A percentile compares a stretch with the other conserved stretches of the same genome.
Conservation (phyloP, 2,888 invertebrate genomes). For the Eupithecia pulchellata region DNA sequence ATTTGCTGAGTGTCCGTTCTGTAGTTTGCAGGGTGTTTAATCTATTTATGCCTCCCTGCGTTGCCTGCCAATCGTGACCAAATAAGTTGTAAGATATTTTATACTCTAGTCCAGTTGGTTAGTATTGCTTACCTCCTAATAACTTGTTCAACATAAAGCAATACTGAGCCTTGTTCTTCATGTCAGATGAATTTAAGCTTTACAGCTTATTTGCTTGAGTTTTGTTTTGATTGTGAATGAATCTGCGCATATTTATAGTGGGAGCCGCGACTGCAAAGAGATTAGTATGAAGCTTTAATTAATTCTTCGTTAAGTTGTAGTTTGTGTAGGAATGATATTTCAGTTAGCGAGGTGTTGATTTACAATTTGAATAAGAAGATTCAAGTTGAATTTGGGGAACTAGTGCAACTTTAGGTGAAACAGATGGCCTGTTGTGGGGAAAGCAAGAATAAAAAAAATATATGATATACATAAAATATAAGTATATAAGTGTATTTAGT, state of each 20-base stretch:
- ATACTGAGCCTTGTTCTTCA: not conserved
- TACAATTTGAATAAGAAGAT: constrained; percentile 15
- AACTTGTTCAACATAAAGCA: constrained; percentile 12
- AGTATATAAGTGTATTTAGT: no score
- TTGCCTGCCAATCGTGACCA: constrained; percentile 48
- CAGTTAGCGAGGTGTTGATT: constrained; percentile 24
- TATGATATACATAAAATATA: no score
- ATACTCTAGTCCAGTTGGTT: constrained; percentile 19
- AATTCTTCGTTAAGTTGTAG: constrained; percentile 27
- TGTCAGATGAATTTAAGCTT: constrained; percentile 14
- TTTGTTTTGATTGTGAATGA: constrained; percentile 10
- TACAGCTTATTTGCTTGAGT: not conserved
- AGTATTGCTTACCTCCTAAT: constrained; percentile 23
- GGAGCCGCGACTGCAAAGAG: constrained; percentile 23
- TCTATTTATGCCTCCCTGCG: constrained; percentile 36
- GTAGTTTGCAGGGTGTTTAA: constrained; percentile 6
- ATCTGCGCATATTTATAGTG: constrained; percentile 17
- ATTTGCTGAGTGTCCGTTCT: constrained; percentile 27
- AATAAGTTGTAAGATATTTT: constrained; percentile 45
- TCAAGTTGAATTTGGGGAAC: not conserved
- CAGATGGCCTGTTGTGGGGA: not conserved
- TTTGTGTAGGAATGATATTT: constrained; percentile 23
- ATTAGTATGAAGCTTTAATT: constrained; percentile 30
- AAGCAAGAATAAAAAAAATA: no score
- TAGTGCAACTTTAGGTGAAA: not conserved